Conservation (phyloP, 2,113 vertebrate species). For the Passer montanus region DNA sequence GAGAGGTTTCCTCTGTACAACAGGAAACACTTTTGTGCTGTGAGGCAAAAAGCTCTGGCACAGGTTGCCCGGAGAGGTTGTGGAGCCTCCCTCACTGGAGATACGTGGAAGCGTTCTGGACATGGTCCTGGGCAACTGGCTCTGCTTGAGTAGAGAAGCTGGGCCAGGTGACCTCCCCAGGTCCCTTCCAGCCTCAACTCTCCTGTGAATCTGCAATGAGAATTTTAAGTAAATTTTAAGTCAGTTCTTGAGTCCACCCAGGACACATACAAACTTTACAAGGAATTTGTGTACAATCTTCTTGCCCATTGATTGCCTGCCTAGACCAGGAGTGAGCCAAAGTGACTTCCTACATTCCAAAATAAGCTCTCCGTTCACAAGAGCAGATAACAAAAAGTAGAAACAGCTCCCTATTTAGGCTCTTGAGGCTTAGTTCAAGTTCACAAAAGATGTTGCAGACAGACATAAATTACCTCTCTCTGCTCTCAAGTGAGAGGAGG, state of each 20-base stretch:
- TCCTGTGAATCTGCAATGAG: neutral
- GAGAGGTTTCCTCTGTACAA: neutral
- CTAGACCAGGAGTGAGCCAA: neutral
- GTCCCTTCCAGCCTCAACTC: neutral
- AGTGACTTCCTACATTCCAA: neutral
- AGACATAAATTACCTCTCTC: neutral
- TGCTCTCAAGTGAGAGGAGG: neutral
- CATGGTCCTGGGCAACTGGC: neutral
- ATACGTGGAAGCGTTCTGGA: neutral
- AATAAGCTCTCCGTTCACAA: neutral
- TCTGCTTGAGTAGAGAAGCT: neutral
- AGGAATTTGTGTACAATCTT: neutral
- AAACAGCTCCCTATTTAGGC: neutral
- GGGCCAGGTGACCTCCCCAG: neutral
- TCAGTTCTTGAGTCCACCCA: neutral
- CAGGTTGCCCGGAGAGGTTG: neutral
- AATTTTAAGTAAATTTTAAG: neutral
- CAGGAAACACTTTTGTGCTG: neutral
- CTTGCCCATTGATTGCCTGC: neutral
- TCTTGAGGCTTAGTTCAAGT: neutral
- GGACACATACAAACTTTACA: neutral
- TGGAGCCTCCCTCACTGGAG: neutral
- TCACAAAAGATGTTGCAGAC: neutral
- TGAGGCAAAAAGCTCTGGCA: neutral
- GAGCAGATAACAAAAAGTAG: neutral